These are phyloP conservation scores for Andrena bucephala DNA, from an alignment of 2,888 invertebrate genomes.

Conservation along the genomic window DNA sequence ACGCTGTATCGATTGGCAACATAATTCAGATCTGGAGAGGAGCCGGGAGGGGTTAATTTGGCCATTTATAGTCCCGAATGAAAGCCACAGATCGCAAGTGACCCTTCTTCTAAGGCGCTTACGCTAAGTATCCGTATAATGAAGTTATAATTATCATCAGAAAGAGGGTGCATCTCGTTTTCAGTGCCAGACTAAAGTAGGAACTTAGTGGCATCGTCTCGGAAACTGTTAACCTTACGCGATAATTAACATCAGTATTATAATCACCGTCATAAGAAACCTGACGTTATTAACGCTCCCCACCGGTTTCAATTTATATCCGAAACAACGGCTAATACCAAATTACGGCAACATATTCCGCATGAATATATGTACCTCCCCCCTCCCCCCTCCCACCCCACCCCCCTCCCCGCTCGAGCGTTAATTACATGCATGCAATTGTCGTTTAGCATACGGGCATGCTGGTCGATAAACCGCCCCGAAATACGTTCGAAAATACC, in stretches of 20 bases:
- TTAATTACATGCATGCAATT: conserved; percentile 35
- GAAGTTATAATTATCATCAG: neutral
- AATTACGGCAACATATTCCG: conserved; percentile 14
- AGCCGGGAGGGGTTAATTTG: neutral
- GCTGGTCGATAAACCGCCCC: conserved; percentile 14
- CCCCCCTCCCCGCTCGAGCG: neutral
- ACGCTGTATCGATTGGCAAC: too few species aligned
- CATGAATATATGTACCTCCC: conserved; percentile 5
- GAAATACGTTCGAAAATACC: conserved; percentile 22
- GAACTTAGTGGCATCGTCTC: conserved; percentile 1
- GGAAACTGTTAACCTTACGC: neutral
- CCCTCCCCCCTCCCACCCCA: neutral
- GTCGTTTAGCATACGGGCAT: conserved; percentile 2
- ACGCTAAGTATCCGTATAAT: conserved; percentile 1
- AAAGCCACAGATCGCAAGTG: neutral
- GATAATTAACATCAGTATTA: neutral
- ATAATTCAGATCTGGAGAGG: too few species aligned
- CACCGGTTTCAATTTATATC: conserved; percentile 23
- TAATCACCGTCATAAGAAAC: conserved; percentile 27
- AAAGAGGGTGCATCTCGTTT: neutral
- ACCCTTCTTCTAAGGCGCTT: neutral
- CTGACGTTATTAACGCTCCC: neutral
- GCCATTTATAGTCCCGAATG: neutral
- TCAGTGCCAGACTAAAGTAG: too few species aligned
- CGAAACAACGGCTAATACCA: neutral